A percentile compares a stretch with the other conserved stretches of the same genome.
Conservation (phyloP, 2,797 vertebrate genomes). For the Pseudochirops corinnae region DNA sequence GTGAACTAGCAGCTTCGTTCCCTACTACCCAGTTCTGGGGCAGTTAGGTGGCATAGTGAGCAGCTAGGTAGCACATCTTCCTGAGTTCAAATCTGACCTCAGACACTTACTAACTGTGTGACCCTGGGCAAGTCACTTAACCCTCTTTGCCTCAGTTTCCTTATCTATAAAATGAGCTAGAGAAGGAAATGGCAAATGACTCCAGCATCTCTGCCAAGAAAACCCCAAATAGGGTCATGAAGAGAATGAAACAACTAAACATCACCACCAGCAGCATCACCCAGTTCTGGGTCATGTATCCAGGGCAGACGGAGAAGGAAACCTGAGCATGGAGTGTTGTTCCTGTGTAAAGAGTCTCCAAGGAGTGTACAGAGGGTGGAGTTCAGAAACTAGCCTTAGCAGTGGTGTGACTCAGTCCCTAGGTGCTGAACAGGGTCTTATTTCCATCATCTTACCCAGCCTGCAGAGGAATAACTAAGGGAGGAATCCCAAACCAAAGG, state of each 20-base stretch:
- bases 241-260: background rate
- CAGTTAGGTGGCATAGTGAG: background rate
- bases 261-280: background rate
- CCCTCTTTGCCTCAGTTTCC: background rate
- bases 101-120: background rate
- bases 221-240: background rate
- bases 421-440: background rate
- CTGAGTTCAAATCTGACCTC: background rate
- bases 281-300: background rate
- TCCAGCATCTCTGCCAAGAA: background rate
- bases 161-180: background rate
- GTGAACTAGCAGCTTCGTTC: background rate
- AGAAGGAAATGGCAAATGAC: background rate
- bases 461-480: background rate
- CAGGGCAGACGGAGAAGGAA: background rate
- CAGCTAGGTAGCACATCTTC: background rate
- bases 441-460: background rate
- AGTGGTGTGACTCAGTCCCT: background rate
- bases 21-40: background rate
- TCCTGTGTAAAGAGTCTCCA: background rate
- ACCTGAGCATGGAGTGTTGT: background rate
- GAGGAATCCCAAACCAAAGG: background rate
- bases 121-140: background rate
- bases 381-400: background rate
- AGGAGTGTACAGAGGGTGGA: background rate